Base-by-base conservation (phyloP, 53 echinoderm and acorn worm species). In the Holothuria leucospilota region DNA sequence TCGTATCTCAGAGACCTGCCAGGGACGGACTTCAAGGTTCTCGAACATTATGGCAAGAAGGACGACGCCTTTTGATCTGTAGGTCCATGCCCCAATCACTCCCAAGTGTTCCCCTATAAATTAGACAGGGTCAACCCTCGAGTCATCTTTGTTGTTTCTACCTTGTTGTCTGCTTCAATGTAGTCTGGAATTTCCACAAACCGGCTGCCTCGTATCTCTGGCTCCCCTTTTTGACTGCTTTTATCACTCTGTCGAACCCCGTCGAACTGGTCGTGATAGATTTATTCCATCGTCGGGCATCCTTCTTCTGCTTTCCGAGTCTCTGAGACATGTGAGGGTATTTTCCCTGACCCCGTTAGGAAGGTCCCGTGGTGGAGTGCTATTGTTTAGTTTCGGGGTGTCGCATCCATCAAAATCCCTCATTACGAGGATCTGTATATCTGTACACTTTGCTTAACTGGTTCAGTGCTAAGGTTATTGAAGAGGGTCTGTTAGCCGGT, bases 401-500 rank as follows among this genome's bases (percentile, higher is more conserved):
- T 72, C 72, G 72, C 72, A 72, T 72, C 72, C 72, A 72, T 72
- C 72, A 72, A 72, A 46, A 21, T 39, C 10, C 34, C 72, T 39
- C 8, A 38, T 72, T 72, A 72, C 34, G 40, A 8, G 11, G 21
- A 72, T 72, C 49, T 34, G 11, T 39, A 21, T 46, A 41, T 4
- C 20, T 46, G 40, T 72, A 46, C 39, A 20, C 15, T 39, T 72
- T n/a, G 11, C 72, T 39, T 39, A 9, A 72, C 20, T 72, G 34
- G 42, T 40, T 72, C 72, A 72, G 2, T 39, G 39, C 20, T 18
- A 71, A 38, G 72, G 5, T 56, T 56, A 56, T 15, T 16, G 56
- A 56, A 56, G 56, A 18, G 1, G 56, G 56, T 56, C 56, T 56
- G 16, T 56, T 56, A 56, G 15, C 15, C 56, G 16, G 15, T 56